phyloP scores from a whole-genome alignment of 2,113 vertebrate species.

The Anseranas semipalmata region DNA sequence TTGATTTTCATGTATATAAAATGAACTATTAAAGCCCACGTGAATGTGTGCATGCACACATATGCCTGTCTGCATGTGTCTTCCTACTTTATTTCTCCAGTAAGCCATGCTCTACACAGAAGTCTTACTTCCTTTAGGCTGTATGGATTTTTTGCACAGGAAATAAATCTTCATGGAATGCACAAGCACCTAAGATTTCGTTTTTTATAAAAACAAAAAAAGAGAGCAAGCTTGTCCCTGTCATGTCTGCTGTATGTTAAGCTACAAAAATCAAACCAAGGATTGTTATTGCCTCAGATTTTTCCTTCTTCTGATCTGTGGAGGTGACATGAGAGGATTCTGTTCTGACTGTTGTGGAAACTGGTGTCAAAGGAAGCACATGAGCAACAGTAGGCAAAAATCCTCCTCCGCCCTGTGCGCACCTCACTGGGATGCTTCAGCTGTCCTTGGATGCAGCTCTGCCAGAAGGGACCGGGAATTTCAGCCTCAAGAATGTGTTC shows the following conservation, averaged over 20 bases:
- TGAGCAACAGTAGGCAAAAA: not conserved
- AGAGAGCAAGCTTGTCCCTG: not conserved
- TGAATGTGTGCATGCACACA: not conserved
- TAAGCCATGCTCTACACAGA: not conserved
- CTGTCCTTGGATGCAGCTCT: not conserved
- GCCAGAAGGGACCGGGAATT: not conserved
- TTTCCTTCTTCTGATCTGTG: not conserved
- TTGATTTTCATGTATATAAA: not conserved
- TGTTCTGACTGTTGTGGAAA: not conserved
- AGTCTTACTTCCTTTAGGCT: not conserved
- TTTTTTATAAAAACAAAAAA: not conserved
- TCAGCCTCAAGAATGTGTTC: not conserved
- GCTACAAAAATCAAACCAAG: not conserved
- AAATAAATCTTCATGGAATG: not conserved
- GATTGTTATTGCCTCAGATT: not conserved
- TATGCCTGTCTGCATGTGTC: not conserved
- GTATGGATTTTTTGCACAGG: not conserved
- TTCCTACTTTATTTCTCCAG: not conserved
- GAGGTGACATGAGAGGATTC: not conserved
- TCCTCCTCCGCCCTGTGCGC: not conserved
- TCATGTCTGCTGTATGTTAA: not conserved
- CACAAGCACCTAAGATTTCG: not conserved
- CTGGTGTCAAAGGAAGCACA: not conserved
- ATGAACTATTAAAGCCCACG: not conserved
- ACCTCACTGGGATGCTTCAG: not conserved